Conservation (phyloP, 2,797 vertebrate species). For the Streptopelia turtur region DNA sequence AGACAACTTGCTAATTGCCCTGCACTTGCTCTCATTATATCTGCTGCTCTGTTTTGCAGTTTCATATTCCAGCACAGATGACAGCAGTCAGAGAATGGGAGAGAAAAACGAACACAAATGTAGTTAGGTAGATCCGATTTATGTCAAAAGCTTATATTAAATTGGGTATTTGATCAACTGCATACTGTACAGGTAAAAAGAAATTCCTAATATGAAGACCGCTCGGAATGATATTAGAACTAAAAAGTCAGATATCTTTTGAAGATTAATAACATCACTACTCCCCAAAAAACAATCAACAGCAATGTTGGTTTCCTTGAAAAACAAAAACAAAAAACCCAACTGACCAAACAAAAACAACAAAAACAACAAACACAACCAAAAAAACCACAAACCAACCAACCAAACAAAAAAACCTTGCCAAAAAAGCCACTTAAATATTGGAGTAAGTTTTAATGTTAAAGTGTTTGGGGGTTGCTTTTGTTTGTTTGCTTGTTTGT, state of each 20-base stretch:
- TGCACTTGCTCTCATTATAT: background rate
- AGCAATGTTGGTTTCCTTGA: accelerated
- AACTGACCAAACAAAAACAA: too few species aligned
- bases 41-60: background rate
- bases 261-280: background rate
- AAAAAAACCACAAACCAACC: too few species aligned
- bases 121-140: background rate
- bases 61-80: background rate
- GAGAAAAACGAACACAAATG: background rate
- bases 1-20: background rate
- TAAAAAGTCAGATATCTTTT: background rate
- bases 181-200: background rate
- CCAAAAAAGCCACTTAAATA: accelerated
- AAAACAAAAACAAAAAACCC: background rate
- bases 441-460: background rate
- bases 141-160: background rate
- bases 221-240: background rate
- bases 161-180: background rate
- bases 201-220: background rate
- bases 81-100: background rate
- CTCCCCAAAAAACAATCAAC: background rate
- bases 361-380: too few species aligned
- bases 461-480: background rate
- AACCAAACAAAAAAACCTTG: background rate
- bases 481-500: background rate